These are phyloP conservation scores for Sebastes hubbsi DNA, from an alignment of 2,797 vertebrate genomes.

Conservation along the genomic window DNA sequence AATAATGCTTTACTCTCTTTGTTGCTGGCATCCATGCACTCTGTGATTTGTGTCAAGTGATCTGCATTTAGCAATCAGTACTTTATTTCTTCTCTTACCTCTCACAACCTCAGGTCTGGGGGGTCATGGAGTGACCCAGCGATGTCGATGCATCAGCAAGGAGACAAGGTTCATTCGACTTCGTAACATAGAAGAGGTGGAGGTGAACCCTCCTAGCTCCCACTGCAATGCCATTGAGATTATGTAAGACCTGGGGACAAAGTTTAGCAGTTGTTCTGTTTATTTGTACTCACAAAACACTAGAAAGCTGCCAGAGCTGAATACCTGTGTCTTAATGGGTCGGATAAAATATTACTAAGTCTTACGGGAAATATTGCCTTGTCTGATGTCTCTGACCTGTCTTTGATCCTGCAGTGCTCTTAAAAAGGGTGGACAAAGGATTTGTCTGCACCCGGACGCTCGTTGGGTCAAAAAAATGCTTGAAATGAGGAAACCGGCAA, in stretches of 20 bases:
- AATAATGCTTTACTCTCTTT: neutral
- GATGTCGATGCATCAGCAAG: conserved; percentile 47
- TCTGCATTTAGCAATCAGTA: neutral
- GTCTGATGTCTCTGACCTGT: neutral
- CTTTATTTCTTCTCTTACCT: neutral
- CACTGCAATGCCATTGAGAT: conserved; percentile 47
- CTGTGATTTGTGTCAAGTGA: neutral
- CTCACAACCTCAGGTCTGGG: conserved; percentile 10
- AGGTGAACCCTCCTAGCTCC: conserved; percentile 33
- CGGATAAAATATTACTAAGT: neutral
- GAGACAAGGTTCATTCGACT: conserved; percentile 46
- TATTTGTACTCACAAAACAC: neutral
- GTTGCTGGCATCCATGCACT: neutral
- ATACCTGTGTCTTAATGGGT: neutral
- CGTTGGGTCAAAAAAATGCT: conserved; percentile 49
- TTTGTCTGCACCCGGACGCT: conserved; percentile 52
- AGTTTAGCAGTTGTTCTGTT: neutral
- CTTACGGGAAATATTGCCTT: neutral
- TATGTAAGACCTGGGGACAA: conserved; percentile 33
- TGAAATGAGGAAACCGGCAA: neutral
- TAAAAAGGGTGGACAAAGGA: conserved; percentile 5
- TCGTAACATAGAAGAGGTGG: conserved; percentile 15
- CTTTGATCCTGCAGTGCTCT: conserved; percentile 54
- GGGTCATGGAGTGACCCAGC: neutral
- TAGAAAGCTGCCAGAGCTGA: neutral